These are phyloP conservation scores for Copidosoma floridanum DNA, from an alignment of 1,140 invertebrate genomes.

Conservation along the genomic window DNA sequence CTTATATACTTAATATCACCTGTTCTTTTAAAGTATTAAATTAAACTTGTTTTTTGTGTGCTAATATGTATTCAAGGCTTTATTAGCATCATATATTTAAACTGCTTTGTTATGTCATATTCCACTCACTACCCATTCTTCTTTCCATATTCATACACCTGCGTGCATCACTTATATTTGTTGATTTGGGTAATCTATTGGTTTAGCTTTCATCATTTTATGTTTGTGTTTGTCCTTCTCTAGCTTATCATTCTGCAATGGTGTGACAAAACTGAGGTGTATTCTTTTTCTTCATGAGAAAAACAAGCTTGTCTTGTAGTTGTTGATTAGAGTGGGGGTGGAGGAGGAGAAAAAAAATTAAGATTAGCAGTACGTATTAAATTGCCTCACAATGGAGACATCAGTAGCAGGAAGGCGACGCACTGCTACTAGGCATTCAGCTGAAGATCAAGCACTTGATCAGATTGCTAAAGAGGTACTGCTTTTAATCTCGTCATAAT, in stretches of 20 bases:
- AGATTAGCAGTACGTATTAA: constrained; percentile 9
- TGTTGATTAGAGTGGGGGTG: constrained; percentile 9
- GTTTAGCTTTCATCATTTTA: constrained; percentile 7
- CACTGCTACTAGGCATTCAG: constrained; percentile 70
- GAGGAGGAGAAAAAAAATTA: no score
- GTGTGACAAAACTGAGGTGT: constrained; percentile 5
- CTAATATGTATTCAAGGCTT: no score
- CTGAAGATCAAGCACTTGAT: constrained; percentile 85
- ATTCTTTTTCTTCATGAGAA: no score
- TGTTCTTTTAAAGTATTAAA: no score
- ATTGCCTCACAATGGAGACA: constrained; percentile 58
- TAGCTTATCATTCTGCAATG: constrained; percentile 19
- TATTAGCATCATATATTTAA: no score
- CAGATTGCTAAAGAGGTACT: constrained; percentile 86
- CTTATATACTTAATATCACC: no score
- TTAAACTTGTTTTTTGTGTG: no score
- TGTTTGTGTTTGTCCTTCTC: constrained; percentile 22
- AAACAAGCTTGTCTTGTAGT: constrained; percentile 6
- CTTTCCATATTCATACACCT: no score
- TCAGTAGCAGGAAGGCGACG: constrained; percentile 69
- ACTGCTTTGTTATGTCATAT: background rate
- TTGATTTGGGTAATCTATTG: constrained; percentile 14
- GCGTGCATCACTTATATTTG: constrained; percentile 7
- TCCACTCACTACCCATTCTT: background rate
- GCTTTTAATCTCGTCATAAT: background rate